Conservation (phyloP, 2,113 vertebrate genomes). For the Narcine bancroftii region DNA sequence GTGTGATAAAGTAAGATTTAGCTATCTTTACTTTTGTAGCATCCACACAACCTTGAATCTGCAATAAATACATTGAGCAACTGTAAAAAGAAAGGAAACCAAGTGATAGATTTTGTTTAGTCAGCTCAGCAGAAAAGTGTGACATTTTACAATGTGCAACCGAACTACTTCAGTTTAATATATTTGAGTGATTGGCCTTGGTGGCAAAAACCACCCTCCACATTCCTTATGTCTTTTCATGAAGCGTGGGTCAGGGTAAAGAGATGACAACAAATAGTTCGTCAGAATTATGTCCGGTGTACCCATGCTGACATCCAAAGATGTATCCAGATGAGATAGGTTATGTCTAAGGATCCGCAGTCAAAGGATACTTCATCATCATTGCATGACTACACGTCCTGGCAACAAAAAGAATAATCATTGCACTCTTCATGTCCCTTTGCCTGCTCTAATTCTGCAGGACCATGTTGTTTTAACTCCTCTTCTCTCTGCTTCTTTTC, state of each 20-base stretch:
- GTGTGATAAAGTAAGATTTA: not conserved
- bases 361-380: not conserved
- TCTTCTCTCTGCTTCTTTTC: constrained; percentile 88
- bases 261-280: not conserved
- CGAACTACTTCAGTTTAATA: not conserved
- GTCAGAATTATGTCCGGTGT: not conserved
- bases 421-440: not conserved
- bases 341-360: not conserved
- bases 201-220: not conserved
- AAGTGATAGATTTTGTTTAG: not conserved
- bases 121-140: not conserved
- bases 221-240: not conserved
- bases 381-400: not conserved
- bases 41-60: not conserved
- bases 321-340: not conserved
- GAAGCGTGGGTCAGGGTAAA: not conserved
- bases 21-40: not conserved
- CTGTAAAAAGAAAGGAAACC: not conserved
- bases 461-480: constrained; percentile 54
- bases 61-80: not conserved
- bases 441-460: constrained; percentile 37
- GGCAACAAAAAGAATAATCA: not conserved
- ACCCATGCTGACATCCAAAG: not conserved
- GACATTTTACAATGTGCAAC: not conserved
- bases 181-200: not conserved